Evolutionary conservation across 2,797 vertebrate species (phyloP), one percentile per base, ranked within the genome.

Genomic region (Falco naumanni): DNA sequence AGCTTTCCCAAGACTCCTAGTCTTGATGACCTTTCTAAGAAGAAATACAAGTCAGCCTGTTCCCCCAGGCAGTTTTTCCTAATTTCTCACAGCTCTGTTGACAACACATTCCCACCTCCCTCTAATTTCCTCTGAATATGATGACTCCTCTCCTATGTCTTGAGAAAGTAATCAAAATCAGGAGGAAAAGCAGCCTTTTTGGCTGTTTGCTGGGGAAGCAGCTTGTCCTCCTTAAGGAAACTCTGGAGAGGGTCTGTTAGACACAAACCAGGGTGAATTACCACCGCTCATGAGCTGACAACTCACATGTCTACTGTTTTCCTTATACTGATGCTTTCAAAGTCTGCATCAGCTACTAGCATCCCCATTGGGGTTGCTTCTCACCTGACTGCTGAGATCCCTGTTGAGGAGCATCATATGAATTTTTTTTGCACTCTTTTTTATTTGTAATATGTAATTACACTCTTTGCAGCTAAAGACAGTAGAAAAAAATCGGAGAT

Each of bases 11-110:
- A 88, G 83, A 76, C 56, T 90, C 56, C 59, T 90, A 84, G 93
- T 94, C 90, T 89, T 85, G 86, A 92, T 93, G 84, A 80, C 88
- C 78, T 96, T 95, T 95, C 84, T 83, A 89, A 93, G 88, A 92
- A 87, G 70, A 95, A 90, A 89, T 90, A 90, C 70, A 91, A 93
- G 78, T 83, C 91, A 65, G 61, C 60, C 61, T 85, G 57, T 83
- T 92, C 93, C 92, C 75, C 56, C 86, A 87, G 86, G 78, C 68
- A 93, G 28, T 87, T 95, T 87, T 71, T 56, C 86, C 85, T 93
- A 64, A 95, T 90, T 92, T 96, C 90, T 93, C 93, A 85, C 68
- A 87, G 68, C 41, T 92, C 84, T 92, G 37, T 94, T 95, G 88
- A 69, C 78, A 93, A 71, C 64, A 82, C 48, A 80, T 95, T 95